Percentiles rank a stretch among this genome's conserved stretches.
phyloP scores from a whole-genome alignment of 2,888 invertebrate species.

The Pseudolycoriella hygida region DNA sequence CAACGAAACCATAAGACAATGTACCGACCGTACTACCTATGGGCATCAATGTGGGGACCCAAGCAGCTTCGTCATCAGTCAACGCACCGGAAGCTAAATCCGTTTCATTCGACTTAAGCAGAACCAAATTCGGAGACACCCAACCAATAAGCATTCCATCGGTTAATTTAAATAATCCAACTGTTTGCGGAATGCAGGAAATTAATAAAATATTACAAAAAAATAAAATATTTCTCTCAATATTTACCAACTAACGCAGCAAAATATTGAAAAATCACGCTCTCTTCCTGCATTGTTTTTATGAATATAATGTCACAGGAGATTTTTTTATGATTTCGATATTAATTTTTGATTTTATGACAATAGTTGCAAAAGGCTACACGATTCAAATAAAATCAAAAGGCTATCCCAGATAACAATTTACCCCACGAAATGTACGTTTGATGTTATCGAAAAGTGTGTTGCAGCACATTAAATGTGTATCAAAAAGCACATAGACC shows the following conservation, averaged over 20 bases:
- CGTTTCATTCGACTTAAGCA: slow-evolving; percentile 18
- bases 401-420: too few relatives aligned
- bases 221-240: neutral
- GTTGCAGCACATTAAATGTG: too few relatives aligned
- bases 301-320: neutral
- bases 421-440: too few relatives aligned
- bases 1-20: slow-evolving; percentile 7
- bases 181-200: neutral
- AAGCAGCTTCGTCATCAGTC: slow-evolving; percentile 9
- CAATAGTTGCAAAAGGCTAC: too few relatives aligned
- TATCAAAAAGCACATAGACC: too few relatives aligned
- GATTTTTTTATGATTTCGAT: neutral
- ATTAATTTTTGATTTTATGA: too few relatives aligned
- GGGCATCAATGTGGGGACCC: slow-evolving; percentile 6
- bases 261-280: neutral
- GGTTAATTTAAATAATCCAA: neutral
- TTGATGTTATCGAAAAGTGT: too few relatives aligned
- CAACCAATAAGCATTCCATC: slow-evolving; percentile 17
- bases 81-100: slow-evolving; percentile 21
- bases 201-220: neutral
- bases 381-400: too few relatives aligned
- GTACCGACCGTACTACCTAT: slow-evolving; percentile 9
- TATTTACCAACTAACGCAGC: neutral
- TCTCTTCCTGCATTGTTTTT: neutral
- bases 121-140: slow-evolving; percentile 22